Evolutionary conservation across 2,888 invertebrate species (phyloP).

Genomic region (Chirona hameri): DNA sequence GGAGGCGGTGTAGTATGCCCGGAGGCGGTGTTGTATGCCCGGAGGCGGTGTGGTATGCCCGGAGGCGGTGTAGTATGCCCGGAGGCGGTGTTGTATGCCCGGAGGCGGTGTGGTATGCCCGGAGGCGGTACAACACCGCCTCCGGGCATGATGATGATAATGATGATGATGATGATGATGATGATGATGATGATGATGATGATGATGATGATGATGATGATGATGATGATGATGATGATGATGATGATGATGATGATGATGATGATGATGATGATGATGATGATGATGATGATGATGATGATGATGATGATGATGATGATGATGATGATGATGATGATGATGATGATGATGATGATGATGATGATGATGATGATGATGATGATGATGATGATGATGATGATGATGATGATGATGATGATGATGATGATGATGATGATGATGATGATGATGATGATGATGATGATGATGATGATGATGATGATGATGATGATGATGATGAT

Average conservation of each 20-base stretch:
- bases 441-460: conserved; percentile 8
- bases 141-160: background rate
- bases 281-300: conserved; percentile 22
- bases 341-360: conserved; percentile 22
- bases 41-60: no score
- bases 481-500: no score
- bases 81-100: no score
- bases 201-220: conserved; percentile 22
- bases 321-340: conserved; percentile 22
- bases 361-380: background rate
- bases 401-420: background rate
- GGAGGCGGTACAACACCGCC: no score
- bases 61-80: no score
- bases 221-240: conserved; percentile 22
- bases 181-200: conserved; percentile 22
- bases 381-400: background rate
- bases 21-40: no score
- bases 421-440: background rate
- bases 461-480: no score
- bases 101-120: no score
- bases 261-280: conserved; percentile 22
- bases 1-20: no score
- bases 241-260: conserved; percentile 22
- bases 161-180: conserved; percentile 2
- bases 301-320: conserved; percentile 22